Percentiles rank a stretch among this genome's conserved stretches.
phyloP scores from a whole-genome alignment of 2,888 invertebrate species.

The Tachystola acroxantha region DNA sequence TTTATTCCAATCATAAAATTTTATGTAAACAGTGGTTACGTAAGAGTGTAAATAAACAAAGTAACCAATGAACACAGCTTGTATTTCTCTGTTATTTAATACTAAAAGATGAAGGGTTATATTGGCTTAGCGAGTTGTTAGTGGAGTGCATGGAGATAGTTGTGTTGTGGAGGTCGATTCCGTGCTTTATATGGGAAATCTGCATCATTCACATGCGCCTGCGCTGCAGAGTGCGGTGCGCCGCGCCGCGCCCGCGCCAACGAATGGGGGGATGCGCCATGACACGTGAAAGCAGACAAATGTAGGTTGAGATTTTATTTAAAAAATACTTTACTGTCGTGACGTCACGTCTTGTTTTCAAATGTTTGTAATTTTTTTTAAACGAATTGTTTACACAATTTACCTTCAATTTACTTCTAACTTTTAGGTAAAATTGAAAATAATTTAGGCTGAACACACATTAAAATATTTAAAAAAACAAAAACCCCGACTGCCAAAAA shows the following conservation, averaged over 20 bases:
- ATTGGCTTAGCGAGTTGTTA: neutral
- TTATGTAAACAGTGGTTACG: conserved; percentile 5
- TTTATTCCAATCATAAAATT: conserved; percentile 7
- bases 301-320: too few species aligned
- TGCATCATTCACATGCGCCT: conserved; percentile 42
- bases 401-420: too few species aligned
- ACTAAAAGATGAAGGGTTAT: conserved; percentile 1
- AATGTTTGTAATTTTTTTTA: too few species aligned
- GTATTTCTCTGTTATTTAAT: conserved; percentile 3
- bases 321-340: too few species aligned
- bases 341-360: too few species aligned
- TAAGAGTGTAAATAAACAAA: neutral
- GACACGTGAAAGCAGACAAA: neutral
- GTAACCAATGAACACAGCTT: neutral
- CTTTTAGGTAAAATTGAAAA: too few species aligned
- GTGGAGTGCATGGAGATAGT: conserved; percentile 12
- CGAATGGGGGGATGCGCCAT: neutral
- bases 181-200: conserved; percentile 52
- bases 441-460: too few species aligned
- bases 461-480: too few species aligned
- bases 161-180: conserved; percentile 30
- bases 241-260: conserved; percentile 4
- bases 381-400: too few species aligned
- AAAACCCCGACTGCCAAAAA: too few species aligned
- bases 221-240: conserved; percentile 10